These are phyloP conservation scores for Bombus consobrinus DNA, from an alignment of 1,140 invertebrate genomes.

Conservation along the genomic window DNA sequence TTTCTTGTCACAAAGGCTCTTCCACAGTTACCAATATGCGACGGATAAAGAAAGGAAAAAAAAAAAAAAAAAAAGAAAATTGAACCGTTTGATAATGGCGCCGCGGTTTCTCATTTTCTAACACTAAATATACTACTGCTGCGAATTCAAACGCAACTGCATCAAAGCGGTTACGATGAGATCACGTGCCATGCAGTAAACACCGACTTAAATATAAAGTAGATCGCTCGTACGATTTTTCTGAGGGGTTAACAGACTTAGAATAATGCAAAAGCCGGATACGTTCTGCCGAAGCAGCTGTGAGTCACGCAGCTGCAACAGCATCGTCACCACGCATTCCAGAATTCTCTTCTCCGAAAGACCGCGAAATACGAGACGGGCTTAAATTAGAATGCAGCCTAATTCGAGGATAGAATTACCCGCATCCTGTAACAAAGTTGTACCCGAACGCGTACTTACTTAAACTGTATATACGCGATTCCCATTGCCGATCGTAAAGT, in stretches of 20 bases:
- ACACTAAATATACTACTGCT: background rate
- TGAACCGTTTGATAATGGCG: background rate
- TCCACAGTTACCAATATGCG: background rate
- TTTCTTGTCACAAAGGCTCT: background rate
- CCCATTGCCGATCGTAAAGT: background rate
- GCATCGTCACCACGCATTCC: slow-evolving; percentile 39
- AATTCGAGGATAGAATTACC: slow-evolving; percentile 33
- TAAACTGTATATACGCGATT: background rate
- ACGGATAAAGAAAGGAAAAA: too few relatives aligned
- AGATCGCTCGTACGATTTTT: slow-evolving; percentile 13
- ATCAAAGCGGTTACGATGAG: background rate
- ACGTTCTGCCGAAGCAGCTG: slow-evolving; percentile 25
- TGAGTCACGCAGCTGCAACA: slow-evolving; percentile 37
- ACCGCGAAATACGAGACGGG: slow-evolving; percentile 52
- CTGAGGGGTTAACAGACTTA: slow-evolving; percentile 43
- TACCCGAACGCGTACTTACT: too few relatives aligned
- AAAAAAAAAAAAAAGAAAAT: too few relatives aligned
- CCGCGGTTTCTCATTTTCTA: background rate
- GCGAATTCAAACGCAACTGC: background rate
- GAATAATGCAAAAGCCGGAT: slow-evolving; percentile 53
- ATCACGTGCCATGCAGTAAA: background rate
- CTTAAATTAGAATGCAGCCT: slow-evolving; percentile 50
- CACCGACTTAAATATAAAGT: background rate
- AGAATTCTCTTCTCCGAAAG: slow-evolving; percentile 46
- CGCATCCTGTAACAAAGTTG: too few relatives aligned